Percentiles rank a stretch among this genome's conserved stretches.
phyloP scores from a whole-genome alignment of 1,140 invertebrate genomes.

The Drosophila biarmipes region DNA sequence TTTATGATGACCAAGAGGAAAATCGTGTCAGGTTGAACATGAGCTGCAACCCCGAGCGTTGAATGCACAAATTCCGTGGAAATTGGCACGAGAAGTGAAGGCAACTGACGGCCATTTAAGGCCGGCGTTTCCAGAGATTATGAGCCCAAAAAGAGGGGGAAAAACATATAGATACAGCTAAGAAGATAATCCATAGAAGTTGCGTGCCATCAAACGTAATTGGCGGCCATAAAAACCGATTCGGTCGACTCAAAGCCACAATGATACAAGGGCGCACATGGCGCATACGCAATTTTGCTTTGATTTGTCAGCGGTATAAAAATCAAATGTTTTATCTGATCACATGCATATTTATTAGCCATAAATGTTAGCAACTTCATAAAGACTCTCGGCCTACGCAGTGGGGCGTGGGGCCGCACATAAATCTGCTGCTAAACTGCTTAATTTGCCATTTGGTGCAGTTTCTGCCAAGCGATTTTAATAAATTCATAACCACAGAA shows the following conservation, averaged over 20 bases:
- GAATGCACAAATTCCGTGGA: slow-evolving; percentile 30
- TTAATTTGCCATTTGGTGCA: slow-evolving; percentile 52
- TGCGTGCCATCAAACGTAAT: slow-evolving; percentile 43
- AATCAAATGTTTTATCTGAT: slow-evolving; percentile 24
- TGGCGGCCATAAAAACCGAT: slow-evolving; percentile 36
- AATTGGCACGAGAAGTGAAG: slow-evolving; percentile 24
- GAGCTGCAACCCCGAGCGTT: slow-evolving; percentile 36
- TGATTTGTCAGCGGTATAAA: slow-evolving; percentile 37
- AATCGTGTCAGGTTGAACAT: slow-evolving; percentile 40
- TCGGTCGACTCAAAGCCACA: slow-evolving; percentile 26
- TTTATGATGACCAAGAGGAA: slow-evolving; percentile 42
- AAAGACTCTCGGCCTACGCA: slow-evolving; percentile 14
- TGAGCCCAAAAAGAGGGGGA: background rate
- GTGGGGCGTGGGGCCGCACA: slow-evolving; percentile 12
- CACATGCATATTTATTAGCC: slow-evolving; percentile 43
- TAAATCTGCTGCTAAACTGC: slow-evolving; percentile 47
- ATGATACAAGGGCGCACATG: slow-evolving; percentile 12
- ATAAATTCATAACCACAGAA: slow-evolving; percentile 50
- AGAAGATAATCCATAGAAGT: slow-evolving; percentile 41
- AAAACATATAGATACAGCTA: slow-evolving; percentile 8
- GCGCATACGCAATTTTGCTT: slow-evolving; percentile 37
- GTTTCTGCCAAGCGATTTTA: slow-evolving; percentile 44
- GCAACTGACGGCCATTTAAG: background rate
- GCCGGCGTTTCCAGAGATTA: background rate
- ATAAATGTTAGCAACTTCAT: slow-evolving; percentile 47